These are phyloP conservation scores for Gymnothorax reevesii DNA, from an alignment of 2,797 vertebrate genomes.

Conservation along the genomic window DNA sequence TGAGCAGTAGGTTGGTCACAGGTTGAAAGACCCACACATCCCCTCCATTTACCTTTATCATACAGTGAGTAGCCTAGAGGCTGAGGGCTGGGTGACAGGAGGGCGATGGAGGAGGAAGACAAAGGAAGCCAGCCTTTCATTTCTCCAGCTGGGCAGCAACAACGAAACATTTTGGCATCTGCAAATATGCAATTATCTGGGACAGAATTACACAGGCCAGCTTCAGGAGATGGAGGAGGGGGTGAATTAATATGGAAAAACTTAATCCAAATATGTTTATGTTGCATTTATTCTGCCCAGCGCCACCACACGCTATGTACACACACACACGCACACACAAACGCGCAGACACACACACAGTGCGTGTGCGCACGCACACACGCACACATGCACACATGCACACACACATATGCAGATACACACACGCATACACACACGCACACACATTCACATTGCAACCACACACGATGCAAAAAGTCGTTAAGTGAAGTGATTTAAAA, in stretches of 20 bases:
- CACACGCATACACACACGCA: neutral
- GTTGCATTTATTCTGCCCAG: constrained; percentile 49
- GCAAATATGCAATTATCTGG: constrained; percentile 62
- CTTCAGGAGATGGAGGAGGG: constrained; percentile 25
- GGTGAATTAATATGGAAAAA: constrained; percentile 32
- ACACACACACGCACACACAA: neutral
- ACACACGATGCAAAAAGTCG: constrained; percentile 43
- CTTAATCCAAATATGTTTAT: constrained; percentile 27
- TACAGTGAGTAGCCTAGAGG: neutral
- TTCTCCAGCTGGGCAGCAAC: constrained; percentile 71
- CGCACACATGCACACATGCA: neutral
- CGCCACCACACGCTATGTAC: neutral
- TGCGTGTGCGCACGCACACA: neutral
- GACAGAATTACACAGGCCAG: constrained; percentile 63
- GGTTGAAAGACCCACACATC: neutral
- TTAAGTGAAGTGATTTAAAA: constrained; percentile 50
- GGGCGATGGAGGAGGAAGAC: constrained; percentile 31
- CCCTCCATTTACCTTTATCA: neutral
- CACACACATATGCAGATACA: neutral
- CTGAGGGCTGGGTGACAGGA: neutral
- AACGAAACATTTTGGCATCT: constrained; percentile 61
- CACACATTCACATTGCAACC: neutral
- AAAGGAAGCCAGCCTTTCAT: constrained; percentile 52
- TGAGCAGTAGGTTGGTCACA: constrained; percentile 22
- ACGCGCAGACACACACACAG: neutral